A percentile compares a stretch with the other conserved stretches of the same genome.
These are phyloP conservation scores for Callyntrura sp. DNA, from an alignment of 2,888 invertebrate genomes.

Conservation along the genomic window DNA sequence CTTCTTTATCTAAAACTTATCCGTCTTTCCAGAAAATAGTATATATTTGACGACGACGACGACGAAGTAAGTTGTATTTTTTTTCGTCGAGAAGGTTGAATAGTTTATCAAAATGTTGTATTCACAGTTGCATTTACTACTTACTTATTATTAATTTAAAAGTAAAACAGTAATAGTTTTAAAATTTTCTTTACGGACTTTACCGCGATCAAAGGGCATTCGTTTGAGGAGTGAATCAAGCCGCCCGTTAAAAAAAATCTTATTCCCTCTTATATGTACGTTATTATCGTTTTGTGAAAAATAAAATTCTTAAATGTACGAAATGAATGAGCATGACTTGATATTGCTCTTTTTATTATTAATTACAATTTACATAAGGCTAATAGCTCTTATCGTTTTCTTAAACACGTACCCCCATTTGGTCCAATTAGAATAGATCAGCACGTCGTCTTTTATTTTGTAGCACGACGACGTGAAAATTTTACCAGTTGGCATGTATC, in stretches of 20 bases:
- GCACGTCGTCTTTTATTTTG: neutral
- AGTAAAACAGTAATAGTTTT: slow-evolving; percentile 14
- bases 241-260: slow-evolving; percentile 32
- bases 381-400: neutral
- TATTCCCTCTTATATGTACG: slow-evolving; percentile 1
- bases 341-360: slow-evolving; percentile 4
- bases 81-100: slow-evolving; percentile 43
- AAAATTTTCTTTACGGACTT: slow-evolving; percentile 44
- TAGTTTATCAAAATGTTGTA: slow-evolving; percentile 66
- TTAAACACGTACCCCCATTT: neutral
- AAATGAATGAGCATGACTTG: slow-evolving; percentile 7
- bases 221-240: slow-evolving; percentile 41
- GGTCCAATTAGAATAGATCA: slow-evolving; percentile 19
- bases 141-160: slow-evolving; percentile 32
- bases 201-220: slow-evolving; percentile 74
- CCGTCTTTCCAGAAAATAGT: slow-evolving; percentile 6
- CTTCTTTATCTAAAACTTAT: neutral
- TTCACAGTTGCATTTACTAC: slow-evolving; percentile 57
- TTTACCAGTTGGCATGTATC: neutral
- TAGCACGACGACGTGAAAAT: neutral
- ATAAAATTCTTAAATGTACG: slow-evolving; percentile 21
- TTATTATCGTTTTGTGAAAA: neutral
- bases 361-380: slow-evolving; percentile 6
- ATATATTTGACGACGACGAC: neutral
- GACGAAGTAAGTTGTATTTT: slow-evolving; percentile 16